Percentiles rank a stretch among this genome's conserved stretches.
Evolutionary conservation across 2,797 vertebrate species (phyloP).

Genomic region (Pipistrellus pygmaeus): DNA sequence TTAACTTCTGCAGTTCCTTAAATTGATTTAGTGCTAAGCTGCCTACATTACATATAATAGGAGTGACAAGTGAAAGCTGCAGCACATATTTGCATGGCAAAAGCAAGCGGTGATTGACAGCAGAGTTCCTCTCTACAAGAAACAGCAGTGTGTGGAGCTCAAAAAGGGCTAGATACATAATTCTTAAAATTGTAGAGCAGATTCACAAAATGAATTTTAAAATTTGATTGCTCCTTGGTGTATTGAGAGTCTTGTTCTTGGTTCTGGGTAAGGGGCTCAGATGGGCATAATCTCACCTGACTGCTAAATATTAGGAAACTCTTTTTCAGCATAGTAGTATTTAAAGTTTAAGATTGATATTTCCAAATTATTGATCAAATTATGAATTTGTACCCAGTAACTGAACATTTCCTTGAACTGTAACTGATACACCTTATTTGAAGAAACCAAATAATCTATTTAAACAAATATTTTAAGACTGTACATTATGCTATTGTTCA

Average conservation of each 20-base stretch:
- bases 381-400: constrained; percentile 48
- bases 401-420: background rate
- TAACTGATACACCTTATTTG: constrained; percentile 5
- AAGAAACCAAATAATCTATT: constrained; percentile 35
- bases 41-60: constrained; percentile 74
- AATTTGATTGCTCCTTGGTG: constrained; percentile 55
- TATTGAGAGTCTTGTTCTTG: constrained; percentile 48
- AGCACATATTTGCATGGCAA: constrained; percentile 74
- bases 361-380: constrained; percentile 57
- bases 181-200: constrained; percentile 55
- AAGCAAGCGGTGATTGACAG: constrained; percentile 77
- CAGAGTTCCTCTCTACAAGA: constrained; percentile 62
- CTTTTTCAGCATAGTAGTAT: constrained; percentile 5
- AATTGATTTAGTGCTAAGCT: constrained; percentile 82
- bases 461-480: background rate
- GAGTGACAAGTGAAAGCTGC: constrained; percentile 78
- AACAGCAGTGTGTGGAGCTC: constrained; percentile 55
- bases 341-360: constrained; percentile 48
- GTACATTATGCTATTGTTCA: background rate
- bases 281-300: constrained; percentile 5
- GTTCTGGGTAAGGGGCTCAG: background rate
- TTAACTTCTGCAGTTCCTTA: constrained; percentile 83
- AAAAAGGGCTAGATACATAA: constrained; percentile 68
- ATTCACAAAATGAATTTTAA: constrained; percentile 72
- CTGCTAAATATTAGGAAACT: background rate